Conservation (phyloP, 2,888 invertebrate genomes). For the Carpatolechia fugitivella region DNA sequence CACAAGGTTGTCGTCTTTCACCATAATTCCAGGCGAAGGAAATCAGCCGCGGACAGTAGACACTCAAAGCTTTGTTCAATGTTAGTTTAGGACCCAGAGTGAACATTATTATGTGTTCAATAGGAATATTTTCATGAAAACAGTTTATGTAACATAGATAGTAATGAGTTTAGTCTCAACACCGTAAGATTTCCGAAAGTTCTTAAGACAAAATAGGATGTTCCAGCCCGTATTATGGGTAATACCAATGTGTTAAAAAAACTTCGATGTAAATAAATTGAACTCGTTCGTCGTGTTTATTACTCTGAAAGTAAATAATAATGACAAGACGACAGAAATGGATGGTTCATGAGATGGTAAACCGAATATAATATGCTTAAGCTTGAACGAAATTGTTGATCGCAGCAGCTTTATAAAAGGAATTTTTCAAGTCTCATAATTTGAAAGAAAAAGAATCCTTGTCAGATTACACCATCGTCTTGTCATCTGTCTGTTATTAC, state of each 20-base stretch:
- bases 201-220: no score
- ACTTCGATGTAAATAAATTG: background rate
- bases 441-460: no score
- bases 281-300: conserved; percentile 15
- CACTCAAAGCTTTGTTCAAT: background rate
- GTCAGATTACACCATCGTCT: no score
- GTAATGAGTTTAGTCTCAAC: background rate
- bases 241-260: background rate
- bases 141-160: background rate
- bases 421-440: no score
- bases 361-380: no score
- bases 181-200: no score
- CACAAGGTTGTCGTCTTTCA: background rate
- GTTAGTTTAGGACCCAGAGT: conserved; percentile 9
- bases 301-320: conserved; percentile 24
- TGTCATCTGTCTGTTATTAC: no score
- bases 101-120: background rate
- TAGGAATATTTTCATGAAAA: background rate
- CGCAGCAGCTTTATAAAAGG: no score
- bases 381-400: no score
- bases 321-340: conserved; percentile 21
- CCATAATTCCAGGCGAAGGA: background rate
- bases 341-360: no score
- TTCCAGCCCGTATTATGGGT: no score
- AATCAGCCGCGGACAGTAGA: background rate